These are phyloP conservation scores for Rhagologus leucostigma DNA, from an alignment of 2,113 vertebrate genomes.

Conservation along the genomic window DNA sequence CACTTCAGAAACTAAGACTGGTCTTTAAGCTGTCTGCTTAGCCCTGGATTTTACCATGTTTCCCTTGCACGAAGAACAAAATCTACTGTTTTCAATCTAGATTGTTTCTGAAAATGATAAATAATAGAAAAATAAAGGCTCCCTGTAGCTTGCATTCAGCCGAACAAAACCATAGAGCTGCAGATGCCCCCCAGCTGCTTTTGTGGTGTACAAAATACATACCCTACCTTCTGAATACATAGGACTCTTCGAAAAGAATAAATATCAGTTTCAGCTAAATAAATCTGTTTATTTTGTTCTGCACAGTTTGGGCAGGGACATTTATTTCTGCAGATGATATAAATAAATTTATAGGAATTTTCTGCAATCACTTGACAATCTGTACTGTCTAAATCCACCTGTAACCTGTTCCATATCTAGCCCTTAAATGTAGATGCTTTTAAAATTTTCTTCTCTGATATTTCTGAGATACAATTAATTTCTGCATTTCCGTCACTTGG, in stretches of 20 bases:
- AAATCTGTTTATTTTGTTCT: conserved; percentile 9
- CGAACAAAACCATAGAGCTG: background rate
- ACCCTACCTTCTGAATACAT: background rate
- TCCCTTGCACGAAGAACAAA: background rate
- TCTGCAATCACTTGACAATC: background rate
- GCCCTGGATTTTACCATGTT: background rate
- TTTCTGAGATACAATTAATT: background rate
- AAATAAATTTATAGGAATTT: background rate
- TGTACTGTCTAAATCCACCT: background rate
- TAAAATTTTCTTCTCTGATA: background rate
- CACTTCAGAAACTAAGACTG: background rate
- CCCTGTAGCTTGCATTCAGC: background rate
- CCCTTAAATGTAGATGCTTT: background rate
- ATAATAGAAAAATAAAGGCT: conserved; percentile 27
- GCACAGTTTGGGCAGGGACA: background rate
- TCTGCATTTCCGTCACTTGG: background rate
- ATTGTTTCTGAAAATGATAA: conserved; percentile 19
- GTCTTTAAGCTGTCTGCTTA: conserved; percentile 7
- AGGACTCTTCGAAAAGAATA: background rate
- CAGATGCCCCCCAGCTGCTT: background rate
- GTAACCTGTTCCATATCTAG: background rate
- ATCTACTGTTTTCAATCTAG: background rate
- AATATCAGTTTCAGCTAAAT: background rate
- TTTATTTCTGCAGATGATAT: background rate
- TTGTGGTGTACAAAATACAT: background rate